Evolutionary conservation across 1,140 invertebrate genomes (phyloP), one percentile per base, ranked within the genome.

Genomic region (Asobara japonica): DNA sequence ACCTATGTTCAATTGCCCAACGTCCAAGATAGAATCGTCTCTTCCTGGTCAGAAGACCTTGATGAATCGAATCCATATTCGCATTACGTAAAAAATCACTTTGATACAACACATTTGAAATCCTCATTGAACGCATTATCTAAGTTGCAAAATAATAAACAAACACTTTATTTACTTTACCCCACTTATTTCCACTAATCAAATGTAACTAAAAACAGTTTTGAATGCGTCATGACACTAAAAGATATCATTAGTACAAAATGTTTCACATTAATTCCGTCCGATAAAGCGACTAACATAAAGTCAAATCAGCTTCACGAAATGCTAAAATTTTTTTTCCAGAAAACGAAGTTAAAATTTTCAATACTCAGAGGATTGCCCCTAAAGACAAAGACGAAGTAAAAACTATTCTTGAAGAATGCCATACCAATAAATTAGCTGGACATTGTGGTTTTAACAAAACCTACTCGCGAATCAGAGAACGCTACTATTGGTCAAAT

Each of bases 31-130:
- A 75, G 75, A 27, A 76, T 79, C 48, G 74, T 76, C 3, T 33
- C 81, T 41, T 56, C 79, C 45, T 77, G 48, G 69, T 78, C 78
- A 11, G 74, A 78, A 72, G 80, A 80, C 70, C 45, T 79, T 51
- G 77, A 79, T 29, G 75, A 76, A 67, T 69, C 48, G 29, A 80
- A 80, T 69, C 36, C 41, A 33, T 74, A 72, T 69, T 77, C 29
- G 64, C 65, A 76, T 61, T 76, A 74, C 36, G 16, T 80, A 8
- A 48, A 18, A 25, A 27, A 33, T 33, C 61, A 41, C 3, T 71
- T 76, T 8, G 79, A 79, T 73, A 27, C 41, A 16, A 69, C 31
- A 11, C 7, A 69, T 5, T 22, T 69, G 16, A 65, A 38, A 45
- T 33, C 72, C 3, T 27, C 51, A 5, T 0, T 48, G 38, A 73